Evolutionary conservation across 2,888 invertebrate species (phyloP).

Genomic region (Saturnia pavonia): DNA sequence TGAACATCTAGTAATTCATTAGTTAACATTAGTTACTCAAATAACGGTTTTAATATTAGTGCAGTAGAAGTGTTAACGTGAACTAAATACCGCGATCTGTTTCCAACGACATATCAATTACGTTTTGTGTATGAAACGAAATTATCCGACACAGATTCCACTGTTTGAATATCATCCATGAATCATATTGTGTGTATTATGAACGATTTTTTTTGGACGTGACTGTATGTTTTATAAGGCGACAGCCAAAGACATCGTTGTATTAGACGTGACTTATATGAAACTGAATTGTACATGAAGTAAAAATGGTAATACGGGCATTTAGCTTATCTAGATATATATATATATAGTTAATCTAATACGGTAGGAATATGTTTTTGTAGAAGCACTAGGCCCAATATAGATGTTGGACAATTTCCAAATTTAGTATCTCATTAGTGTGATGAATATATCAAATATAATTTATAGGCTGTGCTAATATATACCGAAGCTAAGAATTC

Average conservation of each 20-base stretch:
- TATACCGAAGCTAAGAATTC: conserved; percentile 2
- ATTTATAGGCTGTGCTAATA: too few species aligned
- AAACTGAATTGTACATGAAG: conserved; percentile 58
- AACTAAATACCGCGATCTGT: conserved; percentile 1
- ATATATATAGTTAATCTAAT: neutral
- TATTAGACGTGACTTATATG: conserved; percentile 42
- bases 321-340: conserved; percentile 36
- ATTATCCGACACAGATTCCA: conserved; percentile 3
- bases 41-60: too few species aligned
- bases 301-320: conserved; percentile 31
- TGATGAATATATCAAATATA: neutral
- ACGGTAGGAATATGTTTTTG: too few species aligned
- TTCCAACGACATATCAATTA: neutral
- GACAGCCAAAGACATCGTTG: conserved; percentile 50
- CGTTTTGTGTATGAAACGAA: neutral
- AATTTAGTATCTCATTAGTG: conserved; percentile 35
- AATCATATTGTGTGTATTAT: neutral
- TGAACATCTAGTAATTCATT: too few species aligned
- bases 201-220: conserved; percentile 39
- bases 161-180: neutral
- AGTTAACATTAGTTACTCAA: too few species aligned
- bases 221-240: conserved; percentile 46
- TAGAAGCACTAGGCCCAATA: conserved; percentile 47
- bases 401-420: conserved; percentile 63
- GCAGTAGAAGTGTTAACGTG: neutral